Evolutionary conservation across 2,113 vertebrate genomes (phyloP).

Genomic region (Albula goreensis): DNA sequence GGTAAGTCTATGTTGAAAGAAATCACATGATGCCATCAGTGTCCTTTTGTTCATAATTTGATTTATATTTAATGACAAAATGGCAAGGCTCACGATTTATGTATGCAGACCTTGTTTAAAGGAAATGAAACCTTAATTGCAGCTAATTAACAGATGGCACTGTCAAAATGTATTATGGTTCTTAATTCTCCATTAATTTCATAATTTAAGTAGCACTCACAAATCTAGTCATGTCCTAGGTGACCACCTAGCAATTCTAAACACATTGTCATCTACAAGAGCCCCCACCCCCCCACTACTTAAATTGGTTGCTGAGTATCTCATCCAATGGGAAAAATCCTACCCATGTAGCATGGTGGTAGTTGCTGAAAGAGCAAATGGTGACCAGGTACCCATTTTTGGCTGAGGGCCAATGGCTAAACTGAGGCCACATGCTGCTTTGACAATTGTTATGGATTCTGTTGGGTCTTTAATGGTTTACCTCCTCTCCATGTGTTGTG

Average conservation of each 20-base stretch:
- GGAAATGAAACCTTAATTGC: too few species aligned
- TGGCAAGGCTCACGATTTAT: too few species aligned
- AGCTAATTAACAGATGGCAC: too few species aligned
- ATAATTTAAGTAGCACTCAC: background rate
- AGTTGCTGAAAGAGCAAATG: background rate
- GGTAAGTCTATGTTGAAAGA: too few species aligned
- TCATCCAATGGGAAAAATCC: background rate
- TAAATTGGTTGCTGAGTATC: background rate
- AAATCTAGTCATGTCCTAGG: background rate
- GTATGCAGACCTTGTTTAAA: too few species aligned
- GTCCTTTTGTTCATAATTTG: too few species aligned
- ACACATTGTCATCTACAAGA: background rate
- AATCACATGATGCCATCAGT: too few species aligned
- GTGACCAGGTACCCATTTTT: background rate
- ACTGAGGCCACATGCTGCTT: background rate
- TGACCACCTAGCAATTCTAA: background rate
- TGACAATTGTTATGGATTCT: background rate
- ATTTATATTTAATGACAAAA: too few species aligned
- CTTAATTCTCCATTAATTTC: background rate
- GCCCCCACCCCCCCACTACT: background rate
- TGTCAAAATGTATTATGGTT: too few species aligned
- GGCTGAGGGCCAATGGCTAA: background rate
- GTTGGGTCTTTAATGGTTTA: background rate
- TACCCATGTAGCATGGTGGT: background rate
- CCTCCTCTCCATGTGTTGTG: background rate